A percentile compares a stretch with the other conserved stretches of the same genome.
Conservation (phyloP, 2,888 invertebrate species). For the Rotaria sp. region DNA sequence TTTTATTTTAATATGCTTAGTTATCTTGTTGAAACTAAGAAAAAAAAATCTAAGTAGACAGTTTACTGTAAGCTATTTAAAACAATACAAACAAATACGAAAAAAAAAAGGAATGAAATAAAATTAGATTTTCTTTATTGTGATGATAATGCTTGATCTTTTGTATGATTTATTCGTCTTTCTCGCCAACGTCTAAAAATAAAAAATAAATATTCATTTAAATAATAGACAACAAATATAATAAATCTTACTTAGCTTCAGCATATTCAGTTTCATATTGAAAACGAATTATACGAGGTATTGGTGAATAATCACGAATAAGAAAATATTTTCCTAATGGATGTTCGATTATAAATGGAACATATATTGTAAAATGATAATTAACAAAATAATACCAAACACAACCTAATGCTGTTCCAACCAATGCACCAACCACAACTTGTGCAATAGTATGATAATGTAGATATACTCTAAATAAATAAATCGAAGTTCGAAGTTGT, state of each 20-base stretch:
- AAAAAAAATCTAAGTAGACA: too few species aligned
- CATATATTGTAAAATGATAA: constrained; percentile 71
- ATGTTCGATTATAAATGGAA: constrained; percentile 63
- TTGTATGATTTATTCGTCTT: not conserved
- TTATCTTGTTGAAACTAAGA: too few species aligned
- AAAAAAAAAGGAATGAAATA: not conserved
- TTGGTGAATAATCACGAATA: constrained; percentile 29
- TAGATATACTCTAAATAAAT: constrained; percentile 68
- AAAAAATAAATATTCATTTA: not conserved
- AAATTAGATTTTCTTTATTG: not conserved
- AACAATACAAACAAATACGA: not conserved
- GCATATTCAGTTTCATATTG: constrained; percentile 37
- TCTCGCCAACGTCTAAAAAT: not conserved
- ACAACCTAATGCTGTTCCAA: constrained; percentile 69
- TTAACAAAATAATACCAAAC: constrained; percentile 76
- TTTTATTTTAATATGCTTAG: not conserved
- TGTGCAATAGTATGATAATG: constrained; percentile 76
- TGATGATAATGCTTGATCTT: not conserved
- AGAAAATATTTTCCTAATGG: not conserved
- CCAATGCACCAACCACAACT: constrained; percentile 70
- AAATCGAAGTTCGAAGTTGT: constrained; percentile 46
- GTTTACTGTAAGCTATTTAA: not conserved
- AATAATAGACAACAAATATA: too few species aligned
- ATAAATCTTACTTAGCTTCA: constrained; percentile 31
- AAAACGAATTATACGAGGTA: constrained; percentile 33